phyloP scores from a whole-genome alignment of 2,797 vertebrate genomes.

The Enteromius afrohamiltoni region DNA sequence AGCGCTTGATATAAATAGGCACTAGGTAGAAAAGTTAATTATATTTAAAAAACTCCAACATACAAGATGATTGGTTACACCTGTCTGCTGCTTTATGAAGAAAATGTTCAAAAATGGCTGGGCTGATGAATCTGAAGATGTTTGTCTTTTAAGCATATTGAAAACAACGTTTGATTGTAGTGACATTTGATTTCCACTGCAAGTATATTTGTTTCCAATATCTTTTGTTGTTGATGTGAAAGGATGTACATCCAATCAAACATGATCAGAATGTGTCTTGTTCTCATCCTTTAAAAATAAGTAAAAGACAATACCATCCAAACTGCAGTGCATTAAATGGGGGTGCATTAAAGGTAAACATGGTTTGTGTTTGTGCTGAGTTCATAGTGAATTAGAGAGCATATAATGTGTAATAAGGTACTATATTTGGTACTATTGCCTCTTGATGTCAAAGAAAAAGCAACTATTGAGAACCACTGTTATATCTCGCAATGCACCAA shows the following conservation, averaged over 20 bases:
- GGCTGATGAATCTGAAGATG: neutral
- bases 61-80: neutral
- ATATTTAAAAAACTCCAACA: neutral
- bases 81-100: neutral
- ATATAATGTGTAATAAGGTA: neutral
- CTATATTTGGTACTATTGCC: neutral
- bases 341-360: neutral
- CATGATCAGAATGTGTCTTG: neutral
- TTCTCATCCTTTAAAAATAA: neutral
- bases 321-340: neutral
- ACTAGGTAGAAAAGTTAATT: neutral
- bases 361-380: neutral
- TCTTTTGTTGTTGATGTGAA: neutral
- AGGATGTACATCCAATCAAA: neutral
- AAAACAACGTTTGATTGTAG: neutral
- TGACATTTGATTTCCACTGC: neutral
- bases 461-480: neutral
- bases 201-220: neutral
- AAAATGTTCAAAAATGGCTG: neutral
- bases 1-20: neutral
- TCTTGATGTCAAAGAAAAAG: neutral
- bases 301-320: neutral
- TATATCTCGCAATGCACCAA: neutral
- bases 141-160: neutral
- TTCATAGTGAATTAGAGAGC: neutral